Percentiles rank a stretch among this genome's conserved stretches.
Evolutionary conservation across 2,888 invertebrate species (phyloP).

Genomic region (Onthophagus sagittarius): DNA sequence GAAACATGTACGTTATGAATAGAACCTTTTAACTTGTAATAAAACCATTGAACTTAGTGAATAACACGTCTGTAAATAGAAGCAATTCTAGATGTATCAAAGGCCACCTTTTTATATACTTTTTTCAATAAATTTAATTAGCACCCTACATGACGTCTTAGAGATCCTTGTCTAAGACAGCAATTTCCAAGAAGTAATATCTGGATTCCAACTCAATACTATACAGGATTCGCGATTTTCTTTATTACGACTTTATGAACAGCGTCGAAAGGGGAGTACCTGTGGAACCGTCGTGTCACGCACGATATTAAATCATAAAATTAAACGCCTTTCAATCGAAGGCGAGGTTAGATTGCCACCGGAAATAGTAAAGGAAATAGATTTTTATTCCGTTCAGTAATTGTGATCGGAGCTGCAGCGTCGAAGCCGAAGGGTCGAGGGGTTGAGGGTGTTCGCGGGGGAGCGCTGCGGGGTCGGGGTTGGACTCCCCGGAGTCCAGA

Average conservation of each 20-base stretch:
- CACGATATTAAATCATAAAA: slow-evolving; percentile 21
- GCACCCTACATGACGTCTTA: not conserved
- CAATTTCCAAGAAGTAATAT: slow-evolving; percentile 8
- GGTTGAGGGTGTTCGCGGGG: not conserved
- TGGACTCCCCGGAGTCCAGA: not conserved
- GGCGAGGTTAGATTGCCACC: slow-evolving; percentile 6
- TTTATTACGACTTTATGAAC: slow-evolving; percentile 11
- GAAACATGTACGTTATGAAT: not conserved
- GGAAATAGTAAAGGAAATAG: slow-evolving; percentile 24
- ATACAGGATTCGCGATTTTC: slow-evolving; percentile 2
- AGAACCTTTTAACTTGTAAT: not conserved
- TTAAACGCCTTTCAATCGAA: slow-evolving; percentile 15
- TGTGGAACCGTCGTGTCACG: slow-evolving; percentile 1
- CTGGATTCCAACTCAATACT: not conserved
- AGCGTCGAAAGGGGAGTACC: slow-evolving; percentile 2
- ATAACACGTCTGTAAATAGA: not conserved
- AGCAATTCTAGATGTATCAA: not conserved
- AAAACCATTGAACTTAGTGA: not conserved
- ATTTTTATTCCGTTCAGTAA: slow-evolving; percentile 18
- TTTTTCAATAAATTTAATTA: not conserved
- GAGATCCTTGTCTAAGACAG: not conserved
- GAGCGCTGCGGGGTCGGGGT: not conserved
- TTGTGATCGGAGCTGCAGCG: slow-evolving; percentile 7
- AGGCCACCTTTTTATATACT: not conserved
- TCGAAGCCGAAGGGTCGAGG: not conserved